Evolutionary conservation across 2,888 invertebrate genomes (phyloP), one percentile per base, ranked within the genome.

Genomic region (Microplitis manilae): DNA sequence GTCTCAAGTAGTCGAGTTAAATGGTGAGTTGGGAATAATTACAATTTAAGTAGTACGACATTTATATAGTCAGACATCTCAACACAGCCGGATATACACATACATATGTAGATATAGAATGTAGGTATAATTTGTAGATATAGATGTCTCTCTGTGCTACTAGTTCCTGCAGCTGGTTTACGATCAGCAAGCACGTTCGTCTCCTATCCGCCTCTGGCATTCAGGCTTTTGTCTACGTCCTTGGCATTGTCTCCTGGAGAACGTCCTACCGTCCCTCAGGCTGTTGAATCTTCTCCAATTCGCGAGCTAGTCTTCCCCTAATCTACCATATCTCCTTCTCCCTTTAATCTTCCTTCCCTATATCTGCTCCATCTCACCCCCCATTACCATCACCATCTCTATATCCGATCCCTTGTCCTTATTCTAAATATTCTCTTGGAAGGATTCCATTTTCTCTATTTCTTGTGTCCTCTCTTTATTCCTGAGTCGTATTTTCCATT

Each of bases 191-290:
- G 64, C 64, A 74, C 70, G 74, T 77, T 64, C 68, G 60, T 72
- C 39, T 60, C 61, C 76, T 72, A 60, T 73, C 62, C 78, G 80
- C 80, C 79, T 79, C 80, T 68, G 72, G 81, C 80, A 84, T 86
- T 86, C 82, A 80, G 79, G 84, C 86, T 81, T 85, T 86, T 86
- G 85, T 86, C 82, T 84, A 77, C 70, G 78, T 80, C 80, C 83
- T 81, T 77, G 75, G 82, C 81, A 85, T 86, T 86, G 86, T 86
- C 84, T 83, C 76, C 73, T 76, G 75, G 76, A 79, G 70, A 73
- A 76, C 72, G 68, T 72, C 72, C 60, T 39, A 50, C 70, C 59
- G 9, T 76, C 70, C 76, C 67, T 59, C 64, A 59, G 73, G 61
- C 64, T 50, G 50, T 50, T 69, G 17, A n/a, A 68, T 70, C 38